Evolutionary conservation across 2,888 invertebrate species (phyloP).

Genomic region (Tinea semifulvella): DNA sequence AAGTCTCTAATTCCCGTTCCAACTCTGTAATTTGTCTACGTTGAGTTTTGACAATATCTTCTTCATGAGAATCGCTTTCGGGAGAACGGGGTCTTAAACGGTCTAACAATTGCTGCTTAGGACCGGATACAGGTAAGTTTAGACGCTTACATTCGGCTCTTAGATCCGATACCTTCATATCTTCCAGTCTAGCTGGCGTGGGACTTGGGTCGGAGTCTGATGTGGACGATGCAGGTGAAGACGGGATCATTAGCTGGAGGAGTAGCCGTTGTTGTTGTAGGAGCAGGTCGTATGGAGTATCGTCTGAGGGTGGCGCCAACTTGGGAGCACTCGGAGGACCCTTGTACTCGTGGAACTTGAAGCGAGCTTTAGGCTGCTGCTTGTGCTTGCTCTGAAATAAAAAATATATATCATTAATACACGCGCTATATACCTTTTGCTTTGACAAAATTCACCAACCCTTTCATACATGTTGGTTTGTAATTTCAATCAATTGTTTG

Average conservation of each 20-base stretch:
- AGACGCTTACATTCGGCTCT: constrained; percentile 94
- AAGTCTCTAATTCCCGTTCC: constrained; percentile 81
- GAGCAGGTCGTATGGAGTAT: constrained; percentile 90
- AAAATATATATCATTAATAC: too few species aligned
- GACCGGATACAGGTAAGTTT: constrained; percentile 93
- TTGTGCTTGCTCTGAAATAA: constrained; percentile 38
- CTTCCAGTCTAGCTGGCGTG: constrained; percentile 79
- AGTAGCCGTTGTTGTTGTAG: constrained; percentile 95
- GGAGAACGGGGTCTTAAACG: constrained; percentile 74
- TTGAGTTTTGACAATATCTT: constrained; percentile 85
- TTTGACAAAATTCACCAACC: too few species aligned
- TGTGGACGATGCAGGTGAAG: constrained; percentile 62
- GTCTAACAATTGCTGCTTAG: constrained; percentile 94
- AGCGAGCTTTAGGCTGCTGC: constrained; percentile 67
- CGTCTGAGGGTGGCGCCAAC: constrained; percentile 69
- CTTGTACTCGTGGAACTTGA: constrained; percentile 97
- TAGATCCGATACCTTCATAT: constrained; percentile 94
- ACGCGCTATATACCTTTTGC: too few species aligned
- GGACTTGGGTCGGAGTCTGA: constrained; percentile 58
- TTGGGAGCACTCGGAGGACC: constrained; percentile 92
- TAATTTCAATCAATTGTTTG: too few species aligned
- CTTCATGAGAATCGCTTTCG: constrained; percentile 53
- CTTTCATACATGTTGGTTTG: too few species aligned
- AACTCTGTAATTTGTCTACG: constrained; percentile 85
- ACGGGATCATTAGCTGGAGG: constrained; percentile 83